These are phyloP conservation scores for Pantelozetes paolii DNA, from an alignment of 2,888 invertebrate genomes.

Conservation along the genomic window DNA sequence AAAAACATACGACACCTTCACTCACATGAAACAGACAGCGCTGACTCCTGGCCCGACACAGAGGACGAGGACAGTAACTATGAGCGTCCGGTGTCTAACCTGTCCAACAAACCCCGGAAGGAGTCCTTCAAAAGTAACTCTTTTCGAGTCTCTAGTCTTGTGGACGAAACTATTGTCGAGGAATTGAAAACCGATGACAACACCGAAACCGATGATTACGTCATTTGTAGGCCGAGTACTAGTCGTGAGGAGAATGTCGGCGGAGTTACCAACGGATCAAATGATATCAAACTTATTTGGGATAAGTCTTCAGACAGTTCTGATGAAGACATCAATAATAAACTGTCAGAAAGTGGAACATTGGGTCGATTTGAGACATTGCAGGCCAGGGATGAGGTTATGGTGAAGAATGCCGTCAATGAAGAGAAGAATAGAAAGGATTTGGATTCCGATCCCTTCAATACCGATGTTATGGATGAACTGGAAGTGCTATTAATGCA, in stretches of 20 bases:
- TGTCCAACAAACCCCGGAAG: constrained; percentile 14
- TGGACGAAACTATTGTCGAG: constrained; percentile 32
- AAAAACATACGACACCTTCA: background rate
- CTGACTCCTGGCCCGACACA: constrained; percentile 35
- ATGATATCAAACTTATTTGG: constrained; percentile 5
- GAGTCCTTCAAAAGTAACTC: constrained; percentile 34
- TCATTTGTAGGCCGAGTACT: constrained; percentile 27
- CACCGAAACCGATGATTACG: constrained; percentile 19
- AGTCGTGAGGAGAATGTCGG: constrained; percentile 31
- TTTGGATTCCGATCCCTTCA: constrained; percentile 20
- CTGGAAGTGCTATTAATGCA: constrained; percentile 16
- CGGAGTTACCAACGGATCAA: background rate
- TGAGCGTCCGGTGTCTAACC: background rate
- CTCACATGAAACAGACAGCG: constrained; percentile 5
- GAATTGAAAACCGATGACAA: constrained; percentile 12
- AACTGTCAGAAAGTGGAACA: constrained; percentile 9
- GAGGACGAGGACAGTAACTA: constrained; percentile 37
- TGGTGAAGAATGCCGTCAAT: background rate
- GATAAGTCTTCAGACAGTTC: constrained; percentile 3
- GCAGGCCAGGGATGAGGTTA: background rate
- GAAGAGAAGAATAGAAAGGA: background rate
- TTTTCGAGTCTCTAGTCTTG: constrained; percentile 33
- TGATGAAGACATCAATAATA: background rate
- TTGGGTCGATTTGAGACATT: constrained; percentile 1
- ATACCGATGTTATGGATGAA: constrained; percentile 30